phyloP scores from a whole-genome alignment of 2,113 vertebrate species.

The Zeus faber region DNA sequence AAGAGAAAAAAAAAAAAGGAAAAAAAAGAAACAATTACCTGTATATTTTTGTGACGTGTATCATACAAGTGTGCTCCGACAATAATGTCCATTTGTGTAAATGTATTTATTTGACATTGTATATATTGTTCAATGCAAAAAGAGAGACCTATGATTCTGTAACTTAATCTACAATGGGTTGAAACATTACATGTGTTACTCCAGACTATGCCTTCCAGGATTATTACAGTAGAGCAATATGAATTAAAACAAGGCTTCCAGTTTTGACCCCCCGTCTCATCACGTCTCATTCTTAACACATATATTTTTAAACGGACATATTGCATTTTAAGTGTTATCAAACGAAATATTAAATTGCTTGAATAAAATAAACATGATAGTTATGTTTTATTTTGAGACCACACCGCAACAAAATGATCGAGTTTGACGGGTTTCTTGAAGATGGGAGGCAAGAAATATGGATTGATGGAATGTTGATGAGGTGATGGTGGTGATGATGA shows the following conservation, averaged over 20 bases:
- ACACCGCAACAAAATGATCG: no score
- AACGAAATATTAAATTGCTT: neutral
- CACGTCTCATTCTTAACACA: constrained; percentile 64
- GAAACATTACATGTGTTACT: constrained; percentile 96
- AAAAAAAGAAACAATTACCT: constrained; percentile 87
- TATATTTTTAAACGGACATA: neutral
- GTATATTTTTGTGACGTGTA: constrained; percentile 99
- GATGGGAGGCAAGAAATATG: no score
- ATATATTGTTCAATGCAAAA: constrained; percentile 99
- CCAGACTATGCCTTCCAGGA: constrained; percentile 99
- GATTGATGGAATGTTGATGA: no score
- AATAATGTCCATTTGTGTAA: constrained; percentile 99
- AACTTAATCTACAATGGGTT: constrained; percentile 96
- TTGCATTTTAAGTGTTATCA: neutral
- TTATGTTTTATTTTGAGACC: neutral
- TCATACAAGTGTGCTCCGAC: constrained; percentile 99
- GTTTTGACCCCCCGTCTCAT: constrained; percentile 89
- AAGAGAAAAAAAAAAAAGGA: constrained; percentile 72
- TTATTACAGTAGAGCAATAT: constrained; percentile 99
- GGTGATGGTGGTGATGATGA: no score
- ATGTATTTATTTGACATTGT: constrained; percentile 99
- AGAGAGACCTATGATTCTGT: constrained; percentile 99
- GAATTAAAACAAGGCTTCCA: constrained; percentile 98
- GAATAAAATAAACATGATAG: neutral
- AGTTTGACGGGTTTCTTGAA: no score